These are phyloP conservation scores for Diadema setosum DNA, from an alignment of 35 echinoderm and acorn worm species.

Conservation along the genomic window DNA sequence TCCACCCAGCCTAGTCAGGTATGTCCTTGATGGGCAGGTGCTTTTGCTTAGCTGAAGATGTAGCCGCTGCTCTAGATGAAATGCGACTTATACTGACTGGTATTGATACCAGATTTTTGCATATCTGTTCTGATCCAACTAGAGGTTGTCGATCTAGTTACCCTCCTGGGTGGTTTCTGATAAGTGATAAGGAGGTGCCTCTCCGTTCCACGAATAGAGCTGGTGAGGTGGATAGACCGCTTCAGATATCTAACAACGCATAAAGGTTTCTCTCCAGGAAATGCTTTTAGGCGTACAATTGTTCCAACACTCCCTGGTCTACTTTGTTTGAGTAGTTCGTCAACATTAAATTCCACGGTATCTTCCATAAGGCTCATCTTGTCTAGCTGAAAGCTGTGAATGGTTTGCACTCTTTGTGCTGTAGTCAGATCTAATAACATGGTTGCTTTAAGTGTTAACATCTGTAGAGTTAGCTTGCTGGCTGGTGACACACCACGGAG, in stretches of 20 bases:
- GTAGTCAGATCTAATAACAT: conserved; percentile 43
- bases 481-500: neutral
- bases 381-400: neutral
- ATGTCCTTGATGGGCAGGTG: conserved; percentile 23
- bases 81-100: conserved; percentile 11
- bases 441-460: conserved; percentile 42
- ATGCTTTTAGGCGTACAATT: neutral
- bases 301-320: conserved; percentile 20
- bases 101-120: conserved; percentile 3
- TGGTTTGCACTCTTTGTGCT: conserved; percentile 38
- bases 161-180: neutral
- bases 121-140: conserved; percentile 30
- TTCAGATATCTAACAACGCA: conserved; percentile 29
- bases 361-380: neutral
- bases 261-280: conserved; percentile 16
- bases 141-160: conserved; percentile 5
- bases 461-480: conserved; percentile 19
- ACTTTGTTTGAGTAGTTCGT: conserved; percentile 9
- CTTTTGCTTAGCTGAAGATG: neutral
- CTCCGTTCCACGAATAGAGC: neutral
- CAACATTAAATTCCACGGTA: neutral
- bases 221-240: conserved; percentile 24
- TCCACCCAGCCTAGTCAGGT: conserved; percentile 25
- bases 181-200: conserved; percentile 47
- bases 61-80: conserved; percentile 31